Evolutionary conservation across 2,113 vertebrate species (phyloP).

Genomic region (Eolophus roseicapilla): DNA sequence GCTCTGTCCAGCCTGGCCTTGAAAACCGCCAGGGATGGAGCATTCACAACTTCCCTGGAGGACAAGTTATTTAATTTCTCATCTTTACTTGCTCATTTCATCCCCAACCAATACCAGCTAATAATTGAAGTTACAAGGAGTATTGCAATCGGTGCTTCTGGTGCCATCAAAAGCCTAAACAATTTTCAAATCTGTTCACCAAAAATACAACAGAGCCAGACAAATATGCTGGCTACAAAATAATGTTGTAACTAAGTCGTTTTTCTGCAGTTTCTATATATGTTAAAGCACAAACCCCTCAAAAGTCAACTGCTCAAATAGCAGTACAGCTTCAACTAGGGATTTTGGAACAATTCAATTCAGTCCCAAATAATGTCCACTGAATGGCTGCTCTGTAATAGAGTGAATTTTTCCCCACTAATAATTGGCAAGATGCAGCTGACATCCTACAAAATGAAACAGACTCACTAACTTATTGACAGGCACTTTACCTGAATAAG

Average conservation of each 20-base stretch:
- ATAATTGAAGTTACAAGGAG: neutral
- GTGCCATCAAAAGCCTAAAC: neutral
- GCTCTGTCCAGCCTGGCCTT: too few species aligned
- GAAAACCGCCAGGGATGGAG: too few species aligned
- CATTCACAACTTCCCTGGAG: too few species aligned
- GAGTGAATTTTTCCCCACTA: neutral
- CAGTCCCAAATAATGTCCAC: neutral
- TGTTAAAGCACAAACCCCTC: neutral
- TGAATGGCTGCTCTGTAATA: neutral
- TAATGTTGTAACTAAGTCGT: neutral
- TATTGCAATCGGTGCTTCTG: neutral
- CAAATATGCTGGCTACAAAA: neutral
- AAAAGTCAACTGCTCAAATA: neutral
- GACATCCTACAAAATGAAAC: neutral
- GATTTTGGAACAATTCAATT: neutral
- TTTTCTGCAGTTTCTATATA: neutral
- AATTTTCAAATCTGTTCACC: neutral
- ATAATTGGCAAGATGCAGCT: neutral
- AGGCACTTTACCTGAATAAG: neutral
- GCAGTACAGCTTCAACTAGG: neutral
- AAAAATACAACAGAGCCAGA: neutral
- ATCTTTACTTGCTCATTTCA: neutral
- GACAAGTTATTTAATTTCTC: neutral
- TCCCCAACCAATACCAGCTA: neutral
- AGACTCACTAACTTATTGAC: neutral